A percentile compares a stretch with the other conserved stretches of the same genome.
Evolutionary conservation across 2,113 vertebrate genomes (phyloP).

Genomic region (Alligator sinensis): DNA sequence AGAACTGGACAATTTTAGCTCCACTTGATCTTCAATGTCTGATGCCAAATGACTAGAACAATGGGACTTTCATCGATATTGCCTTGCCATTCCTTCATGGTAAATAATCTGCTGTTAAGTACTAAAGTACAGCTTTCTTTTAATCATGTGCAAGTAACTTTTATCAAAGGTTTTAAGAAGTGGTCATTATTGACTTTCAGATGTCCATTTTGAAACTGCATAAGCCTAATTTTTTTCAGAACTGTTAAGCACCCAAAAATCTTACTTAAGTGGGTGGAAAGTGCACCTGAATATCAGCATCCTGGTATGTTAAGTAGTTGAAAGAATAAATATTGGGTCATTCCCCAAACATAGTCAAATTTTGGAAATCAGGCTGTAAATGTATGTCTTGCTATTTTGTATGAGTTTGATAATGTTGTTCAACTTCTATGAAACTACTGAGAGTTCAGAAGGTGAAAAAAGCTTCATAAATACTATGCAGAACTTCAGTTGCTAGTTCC

Average conservation of each 20-base stretch:
- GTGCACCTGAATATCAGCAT: background rate
- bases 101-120: background rate
- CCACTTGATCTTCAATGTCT: background rate
- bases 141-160: background rate
- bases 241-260: background rate
- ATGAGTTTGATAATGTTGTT: background rate
- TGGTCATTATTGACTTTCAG: background rate
- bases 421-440: background rate
- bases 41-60: background rate
- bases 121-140: background rate
- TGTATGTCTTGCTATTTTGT: background rate
- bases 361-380: background rate
- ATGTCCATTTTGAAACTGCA: background rate
- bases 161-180: background rate
- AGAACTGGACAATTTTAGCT: rapidly evolving
- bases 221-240: background rate
- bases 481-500: background rate
- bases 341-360: background rate
- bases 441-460: background rate
- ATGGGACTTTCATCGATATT: background rate
- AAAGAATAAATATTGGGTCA: background rate
- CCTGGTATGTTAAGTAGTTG: background rate
- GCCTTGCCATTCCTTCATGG: background rate
- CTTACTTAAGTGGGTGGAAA: background rate
- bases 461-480: background rate